Base-by-base conservation (phyloP, 2,797 vertebrate species). In the Silurus lanzhouensis region DNA sequence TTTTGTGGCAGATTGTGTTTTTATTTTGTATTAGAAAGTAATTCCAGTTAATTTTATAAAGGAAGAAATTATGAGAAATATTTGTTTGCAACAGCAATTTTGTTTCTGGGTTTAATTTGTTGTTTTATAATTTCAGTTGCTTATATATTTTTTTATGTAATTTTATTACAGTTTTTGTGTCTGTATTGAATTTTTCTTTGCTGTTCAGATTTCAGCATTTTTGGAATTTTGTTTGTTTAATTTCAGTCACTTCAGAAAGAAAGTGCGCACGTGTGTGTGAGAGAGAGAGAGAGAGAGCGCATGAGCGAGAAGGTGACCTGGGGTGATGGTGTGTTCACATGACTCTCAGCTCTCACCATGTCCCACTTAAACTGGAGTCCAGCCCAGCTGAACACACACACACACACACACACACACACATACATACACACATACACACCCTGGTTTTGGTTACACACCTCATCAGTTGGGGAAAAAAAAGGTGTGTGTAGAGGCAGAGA, bases 341-440 rank as follows among this genome's bases (percentile, higher is more conserved):
- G 55, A 68, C 55, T 82, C 25, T 85, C 38, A 14, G 31, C n/a
- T 78, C 64, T 83, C 57, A 52, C 81, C 44, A 31, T 71, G 74
- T 83, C 81, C 81, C 82, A 82, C 44, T 82, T 85, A 85, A 85
- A 48, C 25, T 81, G 68, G 77, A 70, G 31, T 48, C 9, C 44
- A 55, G 67, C 76, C 84, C 70, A 74, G 20, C 14, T 46, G 20
- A 76, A 44, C 61, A 3, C 48, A 60, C 20, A 20, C 57, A n/a
- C 58, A 25, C 48, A 38, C 46, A 72, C 44, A n/a, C 70, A 52
- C 22, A 15, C 46, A 27, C 27, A 27, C 27, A 27, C 27, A 44
- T 48, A 3, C 48, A 72, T 20, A n/a, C 70, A 52, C 22, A 15
- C 46, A 58, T 52, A 38, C 74, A 60, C 55, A 58, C 15, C 12